Evolutionary conservation across 2,113 vertebrate genomes (phyloP), one percentile per base, ranked within the genome.

Genomic region (Madoqua kirkii): DNA sequence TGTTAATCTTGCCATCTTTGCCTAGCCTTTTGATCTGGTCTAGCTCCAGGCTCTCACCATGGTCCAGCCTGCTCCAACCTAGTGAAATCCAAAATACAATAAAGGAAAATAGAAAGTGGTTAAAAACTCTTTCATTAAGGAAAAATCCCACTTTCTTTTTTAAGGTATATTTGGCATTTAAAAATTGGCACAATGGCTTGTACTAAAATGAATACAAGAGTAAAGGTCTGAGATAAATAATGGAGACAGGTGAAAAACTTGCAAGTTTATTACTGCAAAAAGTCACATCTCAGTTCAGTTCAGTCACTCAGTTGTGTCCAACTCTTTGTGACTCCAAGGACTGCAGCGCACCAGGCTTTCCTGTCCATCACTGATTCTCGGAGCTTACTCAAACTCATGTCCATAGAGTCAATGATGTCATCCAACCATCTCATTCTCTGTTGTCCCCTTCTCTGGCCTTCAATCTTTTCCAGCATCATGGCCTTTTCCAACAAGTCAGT

Each of bases 81-180:
- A 3, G 29, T 45, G 64, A 88, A 96, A 92, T 43, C 57, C 23
- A 96, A 97, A 96, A 50, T 78, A 62, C n/a, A 91, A 48, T 54
- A 76, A 91, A 84, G 55, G 74, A 84, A n/a, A 91, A 84, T 48
- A 96, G 76, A 85, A 36, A 59, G 40, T 88, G 5, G 45, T 91
- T 52, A 45, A 91, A 57, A 62, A 82, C 33, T 87, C 27, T 95
- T 33, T 21, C 4, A 3, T 79, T 86, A 54, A 78, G 59, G 23
- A n/a, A 33, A 15, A 54, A 15, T 50, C 45, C 15, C 4, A 50
- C 33, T 43, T 57, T 57, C 29, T 85, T n/a, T n/a, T 88, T 88
- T 2, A 57, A 79, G 10, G 33, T 17, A 31, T 64, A 45, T 89
- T 52, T 67, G 50, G 29, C 43, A 87, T 93, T 87, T 93, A 67